A percentile compares a stretch with the other conserved stretches of the same genome.
These are phyloP conservation scores for Limanda limanda DNA, from an alignment of 2,113 vertebrate genomes.

Conservation along the genomic window DNA sequence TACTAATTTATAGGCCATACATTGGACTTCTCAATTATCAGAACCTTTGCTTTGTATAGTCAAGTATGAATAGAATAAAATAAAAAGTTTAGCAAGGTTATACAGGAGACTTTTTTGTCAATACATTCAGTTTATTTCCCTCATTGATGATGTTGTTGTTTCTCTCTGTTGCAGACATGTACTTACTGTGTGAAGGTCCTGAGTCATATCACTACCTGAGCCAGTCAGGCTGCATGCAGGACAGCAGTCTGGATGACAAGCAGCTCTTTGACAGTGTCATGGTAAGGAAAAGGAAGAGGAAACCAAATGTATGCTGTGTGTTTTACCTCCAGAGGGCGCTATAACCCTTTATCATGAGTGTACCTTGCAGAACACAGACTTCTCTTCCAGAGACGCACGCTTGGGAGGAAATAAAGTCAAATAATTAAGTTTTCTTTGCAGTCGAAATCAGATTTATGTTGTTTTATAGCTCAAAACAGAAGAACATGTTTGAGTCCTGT, in stretches of 20 bases:
- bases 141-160: not conserved
- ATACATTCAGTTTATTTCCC: not conserved
- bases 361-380: not conserved
- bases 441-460: not conserved
- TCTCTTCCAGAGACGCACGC: not conserved
- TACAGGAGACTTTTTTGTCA: not conserved
- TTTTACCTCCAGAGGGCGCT: slow-evolving; percentile 65
- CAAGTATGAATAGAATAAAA: not conserved
- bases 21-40: not conserved
- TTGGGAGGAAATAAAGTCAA: not conserved
- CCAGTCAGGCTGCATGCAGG: slow-evolving; percentile 88
- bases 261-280: slow-evolving; percentile 90
- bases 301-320: not conserved
- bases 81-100: not conserved
- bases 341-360: not conserved
- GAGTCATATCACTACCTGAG: slow-evolving; percentile 88
- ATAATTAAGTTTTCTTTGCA: not conserved
- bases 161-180: slow-evolving; percentile 83
- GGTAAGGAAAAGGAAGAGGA: slow-evolving; percentile 77
- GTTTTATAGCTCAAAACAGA: not conserved
- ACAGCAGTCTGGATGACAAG: slow-evolving; percentile 86
- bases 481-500: not conserved
- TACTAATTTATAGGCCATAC: no score
- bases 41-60: not conserved
- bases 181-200: slow-evolving; percentile 84